Percentiles rank a stretch among this genome's conserved stretches.
phyloP scores from a whole-genome alignment of 92 coral and sea anemone species.

The Epizoanthus stellaris region DNA sequence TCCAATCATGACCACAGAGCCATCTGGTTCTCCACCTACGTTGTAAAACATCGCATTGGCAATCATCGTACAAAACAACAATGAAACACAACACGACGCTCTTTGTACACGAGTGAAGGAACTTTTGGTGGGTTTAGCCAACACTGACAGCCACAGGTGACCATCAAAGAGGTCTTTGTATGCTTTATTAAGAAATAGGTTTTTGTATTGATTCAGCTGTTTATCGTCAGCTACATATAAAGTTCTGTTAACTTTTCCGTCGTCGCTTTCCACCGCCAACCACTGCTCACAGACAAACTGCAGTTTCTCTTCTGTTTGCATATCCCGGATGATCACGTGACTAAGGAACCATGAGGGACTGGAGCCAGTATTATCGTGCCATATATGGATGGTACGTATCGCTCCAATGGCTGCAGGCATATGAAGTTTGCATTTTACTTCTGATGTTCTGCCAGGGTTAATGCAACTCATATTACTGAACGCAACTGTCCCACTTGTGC shows the following conservation, averaged over 20 bases:
- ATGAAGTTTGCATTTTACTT: conserved; percentile 48
- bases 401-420: conserved; percentile 71
- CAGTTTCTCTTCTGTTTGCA: conserved; percentile 65
- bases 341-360: conserved; percentile 86
- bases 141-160: conserved; percentile 92
- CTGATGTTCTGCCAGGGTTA: conserved; percentile 60
- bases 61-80: conserved; percentile 89
- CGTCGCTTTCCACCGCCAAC: conserved; percentile 91
- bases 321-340: conserved; percentile 73
- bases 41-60: conserved; percentile 94
- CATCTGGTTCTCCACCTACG: conserved; percentile 57
- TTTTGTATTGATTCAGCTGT: conserved; percentile 68
- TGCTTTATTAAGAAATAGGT: conserved; percentile 71
- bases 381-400: conserved; percentile 76
- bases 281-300: conserved; percentile 80
- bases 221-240: conserved; percentile 63
- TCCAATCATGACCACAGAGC: conserved; percentile 77
- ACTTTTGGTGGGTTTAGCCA: conserved; percentile 83
- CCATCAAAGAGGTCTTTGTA: conserved; percentile 85
- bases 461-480: conserved; percentile 52
- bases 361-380: conserved; percentile 88
- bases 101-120: conserved; percentile 92
- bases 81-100: conserved; percentile 82
- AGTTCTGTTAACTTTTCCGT: conserved; percentile 74
- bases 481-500: conserved; percentile 64